Evolutionary conservation across 2,113 vertebrate species (phyloP).

Genomic region (Notothenia rossii): DNA sequence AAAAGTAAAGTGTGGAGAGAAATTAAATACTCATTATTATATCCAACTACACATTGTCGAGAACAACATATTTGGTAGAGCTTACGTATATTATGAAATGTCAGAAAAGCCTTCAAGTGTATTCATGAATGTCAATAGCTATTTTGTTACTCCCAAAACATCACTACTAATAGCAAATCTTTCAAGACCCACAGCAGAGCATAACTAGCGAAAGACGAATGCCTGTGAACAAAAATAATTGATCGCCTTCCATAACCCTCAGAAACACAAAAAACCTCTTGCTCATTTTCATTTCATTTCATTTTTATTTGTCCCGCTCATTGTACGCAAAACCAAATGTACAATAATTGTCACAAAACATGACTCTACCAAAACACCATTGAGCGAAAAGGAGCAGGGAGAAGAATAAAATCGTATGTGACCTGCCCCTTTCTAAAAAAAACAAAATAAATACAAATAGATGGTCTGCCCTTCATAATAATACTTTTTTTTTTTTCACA

Average conservation of each 20-base stretch:
- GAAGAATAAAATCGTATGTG: too few species aligned
- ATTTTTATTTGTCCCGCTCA: too few species aligned
- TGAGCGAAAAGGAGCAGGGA: too few species aligned
- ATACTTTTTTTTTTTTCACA: too few species aligned
- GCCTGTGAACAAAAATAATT: constrained; percentile 46
- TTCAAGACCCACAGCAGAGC: constrained; percentile 33
- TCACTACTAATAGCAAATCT: constrained; percentile 33
- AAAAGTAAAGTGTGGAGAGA: not conserved
- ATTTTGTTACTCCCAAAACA: constrained; percentile 49
- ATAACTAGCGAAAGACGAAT: constrained; percentile 39
- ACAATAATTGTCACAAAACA: too few species aligned
- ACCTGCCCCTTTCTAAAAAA: too few species aligned
- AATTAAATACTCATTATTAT: constrained; percentile 2
- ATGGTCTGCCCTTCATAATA: too few species aligned
- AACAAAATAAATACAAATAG: too few species aligned
- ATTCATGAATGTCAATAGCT: constrained; percentile 50
- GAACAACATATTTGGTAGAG: constrained; percentile 26
- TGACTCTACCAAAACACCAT: too few species aligned
- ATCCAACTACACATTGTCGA: not conserved
- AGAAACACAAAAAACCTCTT: constrained; percentile 4
- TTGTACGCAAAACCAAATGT: too few species aligned
- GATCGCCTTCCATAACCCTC: constrained; percentile 30
- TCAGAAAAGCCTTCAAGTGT: constrained; percentile 30
- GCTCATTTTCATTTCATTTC: not conserved
- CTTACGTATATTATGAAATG: constrained; percentile 22